Evolutionary conservation across 2,888 invertebrate genomes (phyloP).

Genomic region (Camptogramma bilineatum): DNA sequence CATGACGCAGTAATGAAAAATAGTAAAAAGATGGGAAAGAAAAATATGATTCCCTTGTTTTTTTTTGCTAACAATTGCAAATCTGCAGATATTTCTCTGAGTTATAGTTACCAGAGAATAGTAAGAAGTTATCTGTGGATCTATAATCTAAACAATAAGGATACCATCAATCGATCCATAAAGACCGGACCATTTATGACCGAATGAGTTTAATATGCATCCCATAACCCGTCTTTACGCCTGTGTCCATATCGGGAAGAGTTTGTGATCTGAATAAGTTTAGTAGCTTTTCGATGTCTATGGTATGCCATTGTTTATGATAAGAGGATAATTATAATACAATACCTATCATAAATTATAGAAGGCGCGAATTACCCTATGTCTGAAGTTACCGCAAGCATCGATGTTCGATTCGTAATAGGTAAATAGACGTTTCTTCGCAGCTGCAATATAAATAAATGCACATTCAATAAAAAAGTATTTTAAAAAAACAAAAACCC

Average conservation of each 20-base stretch:
- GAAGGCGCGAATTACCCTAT: not conserved
- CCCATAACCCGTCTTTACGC: not conserved
- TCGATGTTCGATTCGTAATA: too few relatives aligned
- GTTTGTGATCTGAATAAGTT: not conserved
- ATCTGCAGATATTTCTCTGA: not conserved
- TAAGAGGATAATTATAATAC: not conserved
- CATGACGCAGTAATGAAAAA: too few relatives aligned
- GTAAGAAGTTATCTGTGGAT: not conserved
- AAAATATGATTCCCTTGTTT: too few relatives aligned
- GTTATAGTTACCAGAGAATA: not conserved
- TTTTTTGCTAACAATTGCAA: not conserved
- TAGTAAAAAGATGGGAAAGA: too few relatives aligned
- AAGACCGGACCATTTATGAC: not conserved
- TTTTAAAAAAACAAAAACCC: too few relatives aligned
- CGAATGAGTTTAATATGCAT: not conserved
- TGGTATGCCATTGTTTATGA: not conserved
- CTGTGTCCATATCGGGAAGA: not conserved
- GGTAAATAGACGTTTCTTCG: too few relatives aligned
- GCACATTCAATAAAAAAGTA: too few relatives aligned
- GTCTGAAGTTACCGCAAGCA: too few relatives aligned
- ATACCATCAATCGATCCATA: not conserved
- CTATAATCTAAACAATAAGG: not conserved
- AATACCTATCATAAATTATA: not conserved
- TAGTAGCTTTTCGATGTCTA: not conserved
- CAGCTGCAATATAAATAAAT: too few relatives aligned